These are phyloP conservation scores for Heliconius eleuchia DNA, from an alignment of 1,140 invertebrate genomes.

Conservation along the genomic window DNA sequence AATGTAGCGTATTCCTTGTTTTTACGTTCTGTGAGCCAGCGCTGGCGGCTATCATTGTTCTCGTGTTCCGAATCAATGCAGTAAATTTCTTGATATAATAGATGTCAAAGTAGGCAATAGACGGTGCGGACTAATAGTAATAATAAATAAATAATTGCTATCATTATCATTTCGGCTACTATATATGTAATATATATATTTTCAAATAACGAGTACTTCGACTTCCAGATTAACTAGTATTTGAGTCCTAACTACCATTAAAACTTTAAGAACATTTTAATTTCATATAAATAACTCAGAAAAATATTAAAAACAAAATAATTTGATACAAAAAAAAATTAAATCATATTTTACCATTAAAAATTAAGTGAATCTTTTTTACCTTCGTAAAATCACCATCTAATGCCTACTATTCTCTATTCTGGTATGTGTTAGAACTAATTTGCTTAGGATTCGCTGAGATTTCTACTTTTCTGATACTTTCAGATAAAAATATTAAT, in stretches of 20 bases:
- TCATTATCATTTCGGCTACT: too few relatives aligned
- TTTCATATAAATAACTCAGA: too few relatives aligned
- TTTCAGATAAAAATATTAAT: not conserved
- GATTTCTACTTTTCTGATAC: not conserved
- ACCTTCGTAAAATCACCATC: not conserved
- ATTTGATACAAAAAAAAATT: too few relatives aligned
- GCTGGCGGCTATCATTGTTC: conserved; percentile 33
- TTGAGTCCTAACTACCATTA: too few relatives aligned
- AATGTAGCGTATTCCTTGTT: conserved; percentile 3
- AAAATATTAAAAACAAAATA: too few relatives aligned
- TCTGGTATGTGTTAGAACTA: not conserved
- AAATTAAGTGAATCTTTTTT: too few relatives aligned
- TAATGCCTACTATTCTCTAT: not conserved
- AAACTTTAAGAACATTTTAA: too few relatives aligned
- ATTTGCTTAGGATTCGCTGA: not conserved
- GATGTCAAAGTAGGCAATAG: conserved; percentile 19
- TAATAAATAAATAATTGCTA: too few relatives aligned
- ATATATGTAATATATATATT: too few relatives aligned
- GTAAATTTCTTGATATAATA: conserved; percentile 29
- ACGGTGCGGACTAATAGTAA: not conserved
- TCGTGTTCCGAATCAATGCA: conserved; percentile 46
- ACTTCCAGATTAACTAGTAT: too few relatives aligned
- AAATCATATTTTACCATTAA: too few relatives aligned
- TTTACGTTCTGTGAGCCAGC: not conserved
- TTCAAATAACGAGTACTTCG: too few relatives aligned